These are phyloP conservation scores for Porites divaricata DNA, from an alignment of 92 coral and sea anemone species.

Conservation along the genomic window DNA sequence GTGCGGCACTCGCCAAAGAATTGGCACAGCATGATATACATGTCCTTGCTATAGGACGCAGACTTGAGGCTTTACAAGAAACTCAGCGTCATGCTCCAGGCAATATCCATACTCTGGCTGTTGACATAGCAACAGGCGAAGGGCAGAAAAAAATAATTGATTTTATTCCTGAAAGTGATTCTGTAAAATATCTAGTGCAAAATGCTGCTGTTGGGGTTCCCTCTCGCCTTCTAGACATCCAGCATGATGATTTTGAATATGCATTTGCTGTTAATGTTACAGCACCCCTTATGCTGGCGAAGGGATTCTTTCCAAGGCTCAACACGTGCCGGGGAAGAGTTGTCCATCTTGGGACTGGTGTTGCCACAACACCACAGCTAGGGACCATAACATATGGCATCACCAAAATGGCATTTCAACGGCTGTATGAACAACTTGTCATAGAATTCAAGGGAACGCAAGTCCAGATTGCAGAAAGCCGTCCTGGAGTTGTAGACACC, in stretches of 20 bases:
- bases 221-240: slow-evolving; percentile 46
- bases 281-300: slow-evolving; percentile 61
- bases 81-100: slow-evolving; percentile 35
- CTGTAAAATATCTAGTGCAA: slow-evolving; percentile 58
- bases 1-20: slow-evolving; percentile 57
- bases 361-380: slow-evolving; percentile 45
- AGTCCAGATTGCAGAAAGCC: slow-evolving; percentile 50
- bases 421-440: slow-evolving; percentile 53
- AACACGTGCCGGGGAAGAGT: slow-evolving; percentile 37
- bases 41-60: slow-evolving; percentile 47
- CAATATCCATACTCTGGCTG: slow-evolving; percentile 41
- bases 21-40: slow-evolving; percentile 36
- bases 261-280: slow-evolving; percentile 62
- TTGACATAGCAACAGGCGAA: slow-evolving; percentile 49
- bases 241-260: slow-evolving; percentile 55
- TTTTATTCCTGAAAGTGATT: slow-evolving; percentile 52
- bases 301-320: slow-evolving; percentile 51
- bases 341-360: slow-evolving; percentile 54
- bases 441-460: slow-evolving; percentile 46
- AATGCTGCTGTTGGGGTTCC: slow-evolving; percentile 75
- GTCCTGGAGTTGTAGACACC: slow-evolving; percentile 64
- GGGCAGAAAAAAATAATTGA: slow-evolving; percentile 53
- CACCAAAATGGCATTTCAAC: slow-evolving; percentile 64
- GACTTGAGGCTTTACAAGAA: slow-evolving; percentile 36
- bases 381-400: slow-evolving; percentile 65